These are phyloP conservation scores for Nixonia krombeini DNA, from an alignment of 1,140 invertebrate species.

Conservation along the genomic window DNA sequence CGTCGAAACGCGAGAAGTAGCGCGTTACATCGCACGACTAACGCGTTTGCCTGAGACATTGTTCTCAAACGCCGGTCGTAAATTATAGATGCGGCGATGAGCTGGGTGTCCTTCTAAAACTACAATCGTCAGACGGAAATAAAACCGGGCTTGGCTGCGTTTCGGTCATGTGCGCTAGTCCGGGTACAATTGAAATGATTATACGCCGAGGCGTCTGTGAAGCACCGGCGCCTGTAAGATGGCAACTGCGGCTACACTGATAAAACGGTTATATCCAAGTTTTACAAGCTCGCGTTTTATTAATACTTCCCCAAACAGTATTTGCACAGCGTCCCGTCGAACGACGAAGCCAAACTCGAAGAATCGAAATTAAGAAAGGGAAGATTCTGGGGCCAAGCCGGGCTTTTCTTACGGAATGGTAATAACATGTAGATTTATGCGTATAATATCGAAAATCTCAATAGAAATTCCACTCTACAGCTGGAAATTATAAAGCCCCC, in stretches of 20 bases:
- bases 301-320: conserved; percentile 10
- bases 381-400: conserved; percentile 13
- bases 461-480: conserved; percentile 22
- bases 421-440: conserved; percentile 41
- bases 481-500: conserved; percentile 13
- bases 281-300: conserved; percentile 16
- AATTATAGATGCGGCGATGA: too few relatives aligned
- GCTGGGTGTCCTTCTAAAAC: too few relatives aligned
- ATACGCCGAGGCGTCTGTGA: conserved; percentile 7
- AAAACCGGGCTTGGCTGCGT: too few relatives aligned
- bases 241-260: conserved; percentile 6
- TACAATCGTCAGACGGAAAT: too few relatives aligned
- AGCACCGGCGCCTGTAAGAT: conserved; percentile 11
- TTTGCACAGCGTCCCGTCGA: conserved; percentile 18
- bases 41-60: too few relatives aligned
- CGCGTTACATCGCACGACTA: too few relatives aligned
- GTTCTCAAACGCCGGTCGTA: too few relatives aligned
- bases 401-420: conserved; percentile 25
- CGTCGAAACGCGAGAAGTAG: too few relatives aligned
- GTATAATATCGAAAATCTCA: conserved; percentile 38
- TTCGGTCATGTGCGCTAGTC: too few relatives aligned
- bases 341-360: conserved; percentile 2
- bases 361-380: conserved; percentile 16
- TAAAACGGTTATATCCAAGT: conserved; percentile 24
- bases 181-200: conserved; percentile 19